A percentile compares a stretch with the other conserved stretches of the same genome.
Conservation (phyloP, 2,888 invertebrate genomes). For the Tipula helvola region DNA sequence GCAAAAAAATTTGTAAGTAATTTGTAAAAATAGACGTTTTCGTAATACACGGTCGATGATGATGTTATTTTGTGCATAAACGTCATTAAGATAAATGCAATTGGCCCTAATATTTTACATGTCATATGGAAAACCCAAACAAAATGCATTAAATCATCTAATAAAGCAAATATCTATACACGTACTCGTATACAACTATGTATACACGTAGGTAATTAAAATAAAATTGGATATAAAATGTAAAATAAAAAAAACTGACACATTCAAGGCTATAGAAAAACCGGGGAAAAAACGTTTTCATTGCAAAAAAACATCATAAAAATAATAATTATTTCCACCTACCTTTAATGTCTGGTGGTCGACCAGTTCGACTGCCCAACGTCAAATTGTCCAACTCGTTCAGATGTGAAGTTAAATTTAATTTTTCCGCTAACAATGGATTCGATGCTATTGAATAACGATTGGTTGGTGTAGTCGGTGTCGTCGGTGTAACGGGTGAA, state of each 20-base stretch:
- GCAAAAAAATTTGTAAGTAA: background rate
- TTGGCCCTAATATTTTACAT: too few species aligned
- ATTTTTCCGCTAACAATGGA: constrained; percentile 72
- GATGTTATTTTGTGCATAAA: background rate
- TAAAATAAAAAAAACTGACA: background rate
- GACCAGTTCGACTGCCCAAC: constrained; percentile 20
- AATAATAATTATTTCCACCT: constrained; percentile 19
- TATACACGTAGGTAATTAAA: too few species aligned
- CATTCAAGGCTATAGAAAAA: background rate
- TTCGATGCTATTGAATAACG: constrained; percentile 75
- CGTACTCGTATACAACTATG: too few species aligned
- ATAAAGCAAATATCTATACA: too few species aligned
- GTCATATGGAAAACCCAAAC: too few species aligned
- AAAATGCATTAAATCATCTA: too few species aligned
- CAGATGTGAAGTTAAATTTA: constrained; percentile 53
- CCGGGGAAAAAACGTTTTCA: background rate
- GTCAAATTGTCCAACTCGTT: constrained; percentile 23
- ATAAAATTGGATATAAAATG: too few species aligned
- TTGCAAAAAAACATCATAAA: background rate
- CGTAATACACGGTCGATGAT: background rate
- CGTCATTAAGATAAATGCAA: too few species aligned
- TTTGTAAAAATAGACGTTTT: background rate
- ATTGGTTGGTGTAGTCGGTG: constrained; percentile 39
- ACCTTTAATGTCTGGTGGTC: constrained; percentile 37
- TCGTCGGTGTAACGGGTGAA: constrained; percentile 34